A percentile compares a stretch with the other conserved stretches of the same genome.
phyloP scores from a whole-genome alignment of 2,113 vertebrate species.

The Meles meles region DNA sequence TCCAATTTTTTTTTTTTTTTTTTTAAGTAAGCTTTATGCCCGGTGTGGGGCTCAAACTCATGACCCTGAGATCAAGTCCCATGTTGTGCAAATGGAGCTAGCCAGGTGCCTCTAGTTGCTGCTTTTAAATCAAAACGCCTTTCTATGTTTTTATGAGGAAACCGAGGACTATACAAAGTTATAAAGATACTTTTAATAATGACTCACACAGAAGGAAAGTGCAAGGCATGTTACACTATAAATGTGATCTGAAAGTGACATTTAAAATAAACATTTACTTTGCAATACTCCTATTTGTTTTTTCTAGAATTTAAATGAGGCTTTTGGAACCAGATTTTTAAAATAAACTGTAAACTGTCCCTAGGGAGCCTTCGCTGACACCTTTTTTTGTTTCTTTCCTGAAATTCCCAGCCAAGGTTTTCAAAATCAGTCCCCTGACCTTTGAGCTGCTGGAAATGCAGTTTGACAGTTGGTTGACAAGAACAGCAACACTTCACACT shows the following conservation, averaged over 20 bases:
- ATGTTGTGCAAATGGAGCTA: background rate
- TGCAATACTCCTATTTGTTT: background rate
- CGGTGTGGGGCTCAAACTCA: background rate
- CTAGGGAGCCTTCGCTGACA: background rate
- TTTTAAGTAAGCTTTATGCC: background rate
- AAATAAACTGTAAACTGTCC: conserved; percentile 20
- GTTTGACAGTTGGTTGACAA: background rate
- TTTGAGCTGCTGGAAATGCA: background rate
- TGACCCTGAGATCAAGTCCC: background rate
- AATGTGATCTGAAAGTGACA: background rate
- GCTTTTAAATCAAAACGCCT: background rate
- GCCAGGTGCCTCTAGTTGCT: background rate
- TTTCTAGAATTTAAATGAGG: background rate
- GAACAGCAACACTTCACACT: background rate
- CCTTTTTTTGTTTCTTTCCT: background rate
- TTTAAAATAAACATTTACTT: conserved; percentile 7
- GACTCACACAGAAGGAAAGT: background rate
- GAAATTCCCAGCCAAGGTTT: background rate
- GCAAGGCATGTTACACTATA: background rate
- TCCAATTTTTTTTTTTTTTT: background rate
- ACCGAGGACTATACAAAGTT: background rate
- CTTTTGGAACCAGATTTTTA: conserved; percentile 17
- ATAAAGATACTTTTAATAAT: conserved; percentile 21
- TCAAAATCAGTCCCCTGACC: background rate
- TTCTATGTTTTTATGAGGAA: background rate